phyloP scores from a whole-genome alignment of 2,113 vertebrate species.

The Leptocoma aspasia region DNA sequence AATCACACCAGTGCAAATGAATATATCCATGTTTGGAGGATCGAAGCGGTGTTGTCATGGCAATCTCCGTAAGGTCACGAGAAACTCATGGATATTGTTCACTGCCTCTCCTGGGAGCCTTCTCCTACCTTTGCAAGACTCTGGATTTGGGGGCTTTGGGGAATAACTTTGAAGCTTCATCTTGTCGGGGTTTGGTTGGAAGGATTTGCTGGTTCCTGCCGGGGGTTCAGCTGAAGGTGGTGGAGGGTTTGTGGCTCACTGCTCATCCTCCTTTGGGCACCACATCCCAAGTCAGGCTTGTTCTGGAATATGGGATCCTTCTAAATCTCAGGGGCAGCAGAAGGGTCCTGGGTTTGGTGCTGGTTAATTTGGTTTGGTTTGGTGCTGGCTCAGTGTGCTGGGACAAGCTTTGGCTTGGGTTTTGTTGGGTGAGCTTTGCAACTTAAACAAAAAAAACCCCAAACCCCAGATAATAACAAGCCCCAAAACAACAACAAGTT shows the following conservation, averaged over 20 bases:
- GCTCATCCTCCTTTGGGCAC: fast-evolving
- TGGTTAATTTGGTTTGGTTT: background rate
- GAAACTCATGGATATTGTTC: constrained; percentile 23
- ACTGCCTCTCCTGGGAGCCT: background rate
- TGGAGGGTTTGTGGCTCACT: fast-evolving
- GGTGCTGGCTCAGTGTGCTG: background rate
- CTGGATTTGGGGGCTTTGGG: background rate
- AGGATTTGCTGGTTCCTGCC: background rate
- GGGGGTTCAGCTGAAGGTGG: background rate
- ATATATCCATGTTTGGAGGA: constrained; percentile 36
- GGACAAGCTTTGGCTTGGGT: background rate
- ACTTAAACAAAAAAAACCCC: background rate
- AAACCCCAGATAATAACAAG: background rate
- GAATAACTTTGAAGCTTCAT: background rate
- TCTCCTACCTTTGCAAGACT: background rate
- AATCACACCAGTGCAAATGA: constrained; percentile 42
- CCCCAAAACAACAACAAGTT: background rate
- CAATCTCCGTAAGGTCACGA: constrained; percentile 46
- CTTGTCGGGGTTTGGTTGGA: background rate
- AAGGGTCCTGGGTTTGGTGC: background rate
- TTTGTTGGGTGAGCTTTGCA: background rate
- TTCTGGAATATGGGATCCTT: background rate
- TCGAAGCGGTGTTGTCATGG: constrained; percentile 51
- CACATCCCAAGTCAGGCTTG: fast-evolving
- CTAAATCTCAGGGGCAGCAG: too few species aligned